Conservation (phyloP, 2,888 invertebrate species). For the Anorthoa munda region DNA sequence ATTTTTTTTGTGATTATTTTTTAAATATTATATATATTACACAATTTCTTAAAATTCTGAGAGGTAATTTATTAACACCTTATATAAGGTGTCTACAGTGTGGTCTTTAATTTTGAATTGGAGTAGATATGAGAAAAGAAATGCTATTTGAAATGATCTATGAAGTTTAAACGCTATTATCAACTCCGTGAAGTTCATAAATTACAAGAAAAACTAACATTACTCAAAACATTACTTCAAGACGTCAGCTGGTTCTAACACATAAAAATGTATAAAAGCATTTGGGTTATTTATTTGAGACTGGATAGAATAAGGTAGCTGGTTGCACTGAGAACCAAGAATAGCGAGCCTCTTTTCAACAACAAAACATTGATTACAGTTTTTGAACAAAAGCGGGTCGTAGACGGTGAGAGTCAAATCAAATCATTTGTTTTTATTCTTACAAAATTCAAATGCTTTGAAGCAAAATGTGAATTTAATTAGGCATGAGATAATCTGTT, state of each 20-base stretch:
- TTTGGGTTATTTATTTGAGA: background rate
- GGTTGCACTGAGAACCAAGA: background rate
- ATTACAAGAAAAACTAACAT: background rate
- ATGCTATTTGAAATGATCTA: background rate
- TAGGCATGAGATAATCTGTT: background rate
- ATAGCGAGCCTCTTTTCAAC: background rate
- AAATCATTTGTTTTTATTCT: background rate
- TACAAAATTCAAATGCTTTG: background rate
- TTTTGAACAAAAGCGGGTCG: background rate
- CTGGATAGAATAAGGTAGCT: background rate
- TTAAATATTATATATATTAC: too few species aligned
- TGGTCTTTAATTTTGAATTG: too few species aligned
- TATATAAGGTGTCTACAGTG: too few species aligned
- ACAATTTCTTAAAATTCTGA: too few species aligned
- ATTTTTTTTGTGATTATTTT: too few species aligned
- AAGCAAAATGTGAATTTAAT: background rate
- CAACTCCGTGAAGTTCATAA: background rate
- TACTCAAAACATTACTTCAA: background rate
- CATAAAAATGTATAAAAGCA: background rate
- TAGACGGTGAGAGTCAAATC: background rate
- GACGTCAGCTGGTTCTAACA: background rate
- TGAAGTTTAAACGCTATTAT: background rate
- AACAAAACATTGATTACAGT: background rate
- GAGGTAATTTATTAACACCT: too few species aligned
- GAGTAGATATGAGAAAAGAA: too few species aligned